Evolutionary conservation across 2,113 vertebrate genomes (phyloP).

Genomic region (Hippocampus barbouri): DNA sequence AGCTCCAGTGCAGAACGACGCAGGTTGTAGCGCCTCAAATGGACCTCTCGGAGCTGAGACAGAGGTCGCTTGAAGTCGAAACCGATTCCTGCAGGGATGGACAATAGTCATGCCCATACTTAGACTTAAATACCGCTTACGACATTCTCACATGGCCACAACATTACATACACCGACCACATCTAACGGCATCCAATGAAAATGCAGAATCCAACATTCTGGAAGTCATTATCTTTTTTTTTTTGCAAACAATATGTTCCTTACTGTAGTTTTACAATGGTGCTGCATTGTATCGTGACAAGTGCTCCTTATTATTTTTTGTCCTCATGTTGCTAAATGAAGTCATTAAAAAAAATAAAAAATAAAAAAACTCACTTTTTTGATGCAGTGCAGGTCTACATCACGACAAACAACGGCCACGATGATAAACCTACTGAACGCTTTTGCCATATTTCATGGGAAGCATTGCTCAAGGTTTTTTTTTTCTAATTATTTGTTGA

Average conservation of each 20-base stretch:
- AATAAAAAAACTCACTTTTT: background rate
- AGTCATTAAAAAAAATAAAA: no score
- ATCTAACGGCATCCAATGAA: background rate
- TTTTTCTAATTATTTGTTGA: no score
- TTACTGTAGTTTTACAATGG: no score
- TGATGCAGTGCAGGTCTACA: background rate
- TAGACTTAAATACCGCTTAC: background rate
- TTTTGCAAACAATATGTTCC: no score
- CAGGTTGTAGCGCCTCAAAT: slow-evolving; percentile 94
- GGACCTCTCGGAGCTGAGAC: slow-evolving; percentile 89
- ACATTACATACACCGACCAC: background rate
- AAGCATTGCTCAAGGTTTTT: no score
- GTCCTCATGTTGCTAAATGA: no score
- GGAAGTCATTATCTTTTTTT: no score
- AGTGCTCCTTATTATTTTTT: no score
- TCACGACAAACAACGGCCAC: background rate
- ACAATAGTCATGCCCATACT: slow-evolving; percentile 6
- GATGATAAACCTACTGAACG: no score
- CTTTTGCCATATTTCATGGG: no score
- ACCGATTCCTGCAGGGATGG: slow-evolving; percentile 78
- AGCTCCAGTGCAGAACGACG: slow-evolving; percentile 91
- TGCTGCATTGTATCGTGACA: no score
- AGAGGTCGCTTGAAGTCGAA: slow-evolving; percentile 91
- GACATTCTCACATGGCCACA: background rate
- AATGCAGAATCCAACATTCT: background rate